A percentile compares a stretch with the other conserved stretches of the same genome.
phyloP scores from a whole-genome alignment of 2,888 invertebrate genomes.

The Alcis repandata region DNA sequence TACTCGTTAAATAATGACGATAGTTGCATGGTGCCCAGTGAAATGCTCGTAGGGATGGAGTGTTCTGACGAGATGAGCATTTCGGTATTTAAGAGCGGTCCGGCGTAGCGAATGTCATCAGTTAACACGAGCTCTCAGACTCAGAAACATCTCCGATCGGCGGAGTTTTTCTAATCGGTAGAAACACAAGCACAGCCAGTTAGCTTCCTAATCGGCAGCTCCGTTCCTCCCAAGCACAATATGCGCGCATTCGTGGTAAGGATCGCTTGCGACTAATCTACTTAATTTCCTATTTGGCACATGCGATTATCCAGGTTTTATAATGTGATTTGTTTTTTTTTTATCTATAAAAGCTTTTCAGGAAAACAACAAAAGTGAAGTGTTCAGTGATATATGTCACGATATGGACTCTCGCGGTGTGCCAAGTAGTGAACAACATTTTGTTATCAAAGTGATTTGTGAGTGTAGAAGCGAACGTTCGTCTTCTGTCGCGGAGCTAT shows the following conservation, averaged over 20 bases:
- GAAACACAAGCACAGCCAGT: conserved; percentile 53
- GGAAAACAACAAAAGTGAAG: conserved; percentile 64
- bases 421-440: conserved; percentile 63
- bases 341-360: conserved; percentile 52
- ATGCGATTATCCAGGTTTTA: conserved; percentile 60
- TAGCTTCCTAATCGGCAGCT: conserved; percentile 59
- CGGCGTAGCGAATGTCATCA: conserved; percentile 83
- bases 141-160: conserved; percentile 76
- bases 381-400: conserved; percentile 61
- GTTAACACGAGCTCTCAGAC: conserved; percentile 79
- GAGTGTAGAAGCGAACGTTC: conserved; percentile 27
- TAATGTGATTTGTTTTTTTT: conserved; percentile 49
- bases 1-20: conserved; percentile 83
- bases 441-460: conserved; percentile 49
- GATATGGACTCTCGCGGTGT: conserved; percentile 53
- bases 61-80: conserved; percentile 84
- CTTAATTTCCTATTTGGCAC: conserved; percentile 66
- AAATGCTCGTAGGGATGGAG: conserved; percentile 85
- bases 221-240: conserved; percentile 68
- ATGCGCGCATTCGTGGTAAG: conserved; percentile 85
- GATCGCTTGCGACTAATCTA: conserved; percentile 60
- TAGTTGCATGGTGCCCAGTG: conserved; percentile 82
- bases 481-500: conserved; percentile 20
- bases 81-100: conserved; percentile 84
- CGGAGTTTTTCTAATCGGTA: conserved; percentile 66